Base-by-base conservation (phyloP, 2,797 vertebrate species). In the Typhlichthys subterraneus region DNA sequence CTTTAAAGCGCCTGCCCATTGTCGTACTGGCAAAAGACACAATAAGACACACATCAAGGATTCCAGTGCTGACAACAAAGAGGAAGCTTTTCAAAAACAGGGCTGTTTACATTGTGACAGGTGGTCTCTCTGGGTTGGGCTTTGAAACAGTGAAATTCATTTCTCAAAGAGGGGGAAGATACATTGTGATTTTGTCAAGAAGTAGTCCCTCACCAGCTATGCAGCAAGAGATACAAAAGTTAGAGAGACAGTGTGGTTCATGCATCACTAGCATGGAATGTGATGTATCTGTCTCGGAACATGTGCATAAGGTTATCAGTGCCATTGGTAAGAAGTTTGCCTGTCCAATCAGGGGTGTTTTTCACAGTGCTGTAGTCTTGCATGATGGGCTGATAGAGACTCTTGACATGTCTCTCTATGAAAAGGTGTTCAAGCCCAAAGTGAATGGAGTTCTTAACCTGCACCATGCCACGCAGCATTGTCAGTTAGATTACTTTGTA, bases 141-240 rank as follows among this genome's bases (percentile, higher is more conserved):
- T 93, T 94, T 86, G 94, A 96, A 90, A 96, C 95, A 0, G 93
- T 95, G 51, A 95, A 88, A 76, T 96, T 96, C 72, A 94, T 95
- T 80, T 92, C 90, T 0, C 60, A 91, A 65, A 93, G 90, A 33
- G 94, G 94, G 29, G 94, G 94, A 3, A 82, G 83, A 0, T 69
- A 74, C 15, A 68, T 95, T 67, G 89, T 89, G 4, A 90, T 95
- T 69, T 84, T 95, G 1, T 96, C 94, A 58, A 87, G 94, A 61
- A 92, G 83, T 50, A 81, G 59, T 2, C 93, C 93, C 19, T 83
- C 65, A 0, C 2, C 55, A 31, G 77, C 93, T 13, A 85, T 93
- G 23, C 80, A 92, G 70, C 69, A 88, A 65, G 88, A 94, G 53
- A 76, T 95, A 14, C 53, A 54, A 23, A 83, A 80, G 53, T 11